phyloP scores from a whole-genome alignment of 2,888 invertebrate species.

The Cataglyphis rosenhaueri region DNA sequence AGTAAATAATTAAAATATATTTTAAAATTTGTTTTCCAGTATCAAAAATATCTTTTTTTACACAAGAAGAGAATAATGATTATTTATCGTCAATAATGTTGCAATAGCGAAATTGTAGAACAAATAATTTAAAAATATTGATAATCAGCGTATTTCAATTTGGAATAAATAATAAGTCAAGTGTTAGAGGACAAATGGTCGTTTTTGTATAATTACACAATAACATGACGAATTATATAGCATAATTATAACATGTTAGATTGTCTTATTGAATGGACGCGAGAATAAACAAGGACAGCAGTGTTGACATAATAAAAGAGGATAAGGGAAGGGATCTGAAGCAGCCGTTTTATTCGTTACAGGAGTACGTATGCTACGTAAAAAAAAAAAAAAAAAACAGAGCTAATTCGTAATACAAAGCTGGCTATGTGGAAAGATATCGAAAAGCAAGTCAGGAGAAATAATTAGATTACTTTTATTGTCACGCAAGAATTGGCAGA shows the following conservation, averaged over 20 bases:
- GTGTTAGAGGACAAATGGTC: neutral
- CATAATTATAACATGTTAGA: neutral
- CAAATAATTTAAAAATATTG: neutral
- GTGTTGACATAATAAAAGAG: slow-evolving; percentile 4
- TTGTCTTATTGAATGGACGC: neutral
- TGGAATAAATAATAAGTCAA: neutral
- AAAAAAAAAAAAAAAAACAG: slow-evolving; percentile 45
- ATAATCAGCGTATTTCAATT: neutral
- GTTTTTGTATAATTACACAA: neutral
- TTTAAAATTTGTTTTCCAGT: neutral
- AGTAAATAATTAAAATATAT: neutral
- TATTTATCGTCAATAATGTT: neutral
- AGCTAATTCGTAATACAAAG: slow-evolving; percentile 14
- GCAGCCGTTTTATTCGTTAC: slow-evolving; percentile 60
- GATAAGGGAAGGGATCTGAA: neutral
- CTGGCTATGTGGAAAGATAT: slow-evolving; percentile 31
- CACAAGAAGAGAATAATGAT: neutral
- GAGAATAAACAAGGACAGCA: neutral
- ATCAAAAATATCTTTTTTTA: neutral
- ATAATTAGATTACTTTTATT: neutral
- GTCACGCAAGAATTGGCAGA: neutral
- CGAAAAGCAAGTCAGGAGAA: neutral
- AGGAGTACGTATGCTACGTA: slow-evolving; percentile 66
- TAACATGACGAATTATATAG: neutral
- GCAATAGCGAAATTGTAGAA: neutral